These are phyloP conservation scores for Cotesia chilonis DNA, from an alignment of 1,140 invertebrate species.

Conservation along the genomic window DNA sequence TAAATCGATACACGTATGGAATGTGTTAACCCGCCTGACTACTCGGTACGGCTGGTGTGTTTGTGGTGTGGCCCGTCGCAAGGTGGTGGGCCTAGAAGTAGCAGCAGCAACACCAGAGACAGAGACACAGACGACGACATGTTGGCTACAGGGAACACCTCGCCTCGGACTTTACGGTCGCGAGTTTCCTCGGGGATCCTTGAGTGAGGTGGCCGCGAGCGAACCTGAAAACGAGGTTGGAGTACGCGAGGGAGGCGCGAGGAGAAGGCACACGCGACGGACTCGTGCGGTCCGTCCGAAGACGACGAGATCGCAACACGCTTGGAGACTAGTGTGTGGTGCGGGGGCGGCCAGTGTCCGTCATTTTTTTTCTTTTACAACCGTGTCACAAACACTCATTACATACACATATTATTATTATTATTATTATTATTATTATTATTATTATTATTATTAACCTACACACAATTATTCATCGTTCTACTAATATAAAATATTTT, in stretches of 20 bases:
- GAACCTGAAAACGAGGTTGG: constrained; percentile 27
- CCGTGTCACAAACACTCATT: no score
- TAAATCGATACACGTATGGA: constrained; percentile 12
- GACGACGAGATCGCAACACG: constrained; percentile 27
- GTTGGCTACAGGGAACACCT: constrained; percentile 59
- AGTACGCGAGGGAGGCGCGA: constrained; percentile 32
- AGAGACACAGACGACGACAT: constrained; percentile 59
- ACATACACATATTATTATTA: no score
- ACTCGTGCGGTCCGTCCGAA: constrained; percentile 18
- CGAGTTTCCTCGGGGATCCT: constrained; percentile 54
- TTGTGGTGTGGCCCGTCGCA: constrained; percentile 28
- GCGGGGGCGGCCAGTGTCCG: constrained; percentile 32
- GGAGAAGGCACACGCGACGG: constrained; percentile 23
- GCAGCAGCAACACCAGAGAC: no score
- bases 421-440: no score
- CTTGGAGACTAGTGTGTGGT: constrained; percentile 31
- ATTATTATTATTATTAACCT: no score
- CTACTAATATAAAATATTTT: no score
- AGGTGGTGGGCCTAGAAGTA: constrained; percentile 48
- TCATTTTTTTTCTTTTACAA: constrained; percentile 36
- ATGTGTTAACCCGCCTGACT: neutral
- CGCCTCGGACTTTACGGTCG: constrained; percentile 56
- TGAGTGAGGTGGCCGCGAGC: constrained; percentile 49
- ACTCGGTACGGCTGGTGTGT: neutral
- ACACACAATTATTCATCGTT: no score